Evolutionary conservation across 2,888 invertebrate genomes (phyloP).

Genomic region (Clusia tigrina): DNA sequence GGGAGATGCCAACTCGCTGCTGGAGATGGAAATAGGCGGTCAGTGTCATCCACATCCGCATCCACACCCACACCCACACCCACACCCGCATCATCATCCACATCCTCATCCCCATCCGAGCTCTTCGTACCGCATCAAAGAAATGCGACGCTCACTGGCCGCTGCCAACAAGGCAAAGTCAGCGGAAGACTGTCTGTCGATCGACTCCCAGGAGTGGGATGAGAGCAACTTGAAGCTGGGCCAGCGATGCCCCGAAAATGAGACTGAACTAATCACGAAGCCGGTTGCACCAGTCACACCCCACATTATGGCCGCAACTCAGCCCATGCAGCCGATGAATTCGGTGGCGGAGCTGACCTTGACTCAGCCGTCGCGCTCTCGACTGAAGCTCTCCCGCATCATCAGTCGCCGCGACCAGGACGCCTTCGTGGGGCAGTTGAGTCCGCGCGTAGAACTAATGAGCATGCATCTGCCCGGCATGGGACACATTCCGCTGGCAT

Average conservation of each 20-base stretch:
- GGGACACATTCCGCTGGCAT: neutral
- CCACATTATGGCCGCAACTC: constrained; percentile 26
- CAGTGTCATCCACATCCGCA: constrained; percentile 21
- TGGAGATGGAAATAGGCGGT: constrained; percentile 47
- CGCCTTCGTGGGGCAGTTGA: constrained; percentile 17
- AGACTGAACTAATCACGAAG: constrained; percentile 36
- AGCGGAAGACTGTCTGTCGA: constrained; percentile 19
- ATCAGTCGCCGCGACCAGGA: constrained; percentile 39
- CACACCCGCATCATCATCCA: neutral
- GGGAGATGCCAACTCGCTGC: constrained; percentile 56
- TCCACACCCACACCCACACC: neutral
- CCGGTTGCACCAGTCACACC: constrained; percentile 30
- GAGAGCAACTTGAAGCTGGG: constrained; percentile 33
- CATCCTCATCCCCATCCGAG: neutral
- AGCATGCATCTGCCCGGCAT: constrained; percentile 6
- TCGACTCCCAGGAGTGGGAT: constrained; percentile 35
- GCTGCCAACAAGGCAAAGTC: no score
- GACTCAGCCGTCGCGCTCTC: constrained; percentile 35
- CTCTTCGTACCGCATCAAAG: neutral
- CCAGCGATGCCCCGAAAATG: constrained; percentile 32
- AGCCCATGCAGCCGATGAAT: constrained; percentile 20
- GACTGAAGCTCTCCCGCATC: constrained; percentile 51
- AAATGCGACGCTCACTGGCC: no score
- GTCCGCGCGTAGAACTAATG: constrained; percentile 31
- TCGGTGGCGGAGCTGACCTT: constrained; percentile 48